Evolutionary conservation across 2,888 invertebrate genomes (phyloP).

Genomic region (Eristalinus aeneus): DNA sequence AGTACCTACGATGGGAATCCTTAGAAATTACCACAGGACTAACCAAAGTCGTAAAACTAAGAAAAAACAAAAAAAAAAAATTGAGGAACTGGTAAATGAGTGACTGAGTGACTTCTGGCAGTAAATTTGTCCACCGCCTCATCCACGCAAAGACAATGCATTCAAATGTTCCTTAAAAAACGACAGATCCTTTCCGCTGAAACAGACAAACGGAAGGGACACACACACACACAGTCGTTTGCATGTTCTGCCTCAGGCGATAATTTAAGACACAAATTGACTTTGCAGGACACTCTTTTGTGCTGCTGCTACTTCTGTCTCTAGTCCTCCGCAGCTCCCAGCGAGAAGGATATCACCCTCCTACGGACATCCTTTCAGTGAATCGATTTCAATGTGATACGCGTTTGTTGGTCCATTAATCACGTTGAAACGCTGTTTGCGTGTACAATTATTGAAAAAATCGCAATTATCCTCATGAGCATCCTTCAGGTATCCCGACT

Average conservation of each 20-base stretch:
- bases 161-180: constrained; percentile 14
- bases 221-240: constrained; percentile 14
- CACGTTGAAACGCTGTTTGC: constrained; percentile 53
- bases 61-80: constrained; percentile 8
- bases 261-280: constrained; percentile 44
- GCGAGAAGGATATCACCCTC: constrained; percentile 4
- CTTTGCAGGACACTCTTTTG: constrained; percentile 24
- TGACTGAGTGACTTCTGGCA: constrained; percentile 55
- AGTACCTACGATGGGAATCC: constrained; percentile 25
- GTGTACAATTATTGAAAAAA: constrained; percentile 46
- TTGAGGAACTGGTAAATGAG: neutral
- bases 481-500: constrained; percentile 21
- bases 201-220: neutral
- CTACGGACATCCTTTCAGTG: constrained; percentile 18
- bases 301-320: neutral
- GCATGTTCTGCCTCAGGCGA: neutral
- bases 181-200: constrained; percentile 8
- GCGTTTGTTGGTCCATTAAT: constrained; percentile 47
- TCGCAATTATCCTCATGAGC: constrained; percentile 57
- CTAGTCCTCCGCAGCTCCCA: no score
- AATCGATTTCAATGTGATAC: neutral
- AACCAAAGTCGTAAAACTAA: constrained; percentile 61
- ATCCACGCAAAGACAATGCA: neutral
- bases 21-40: constrained; percentile 67
- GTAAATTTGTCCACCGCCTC: constrained; percentile 57